Evolutionary conservation across 2,797 vertebrate species (phyloP), one percentile per base, ranked within the genome.

Genomic region (Champsocephalus gunnari): DNA sequence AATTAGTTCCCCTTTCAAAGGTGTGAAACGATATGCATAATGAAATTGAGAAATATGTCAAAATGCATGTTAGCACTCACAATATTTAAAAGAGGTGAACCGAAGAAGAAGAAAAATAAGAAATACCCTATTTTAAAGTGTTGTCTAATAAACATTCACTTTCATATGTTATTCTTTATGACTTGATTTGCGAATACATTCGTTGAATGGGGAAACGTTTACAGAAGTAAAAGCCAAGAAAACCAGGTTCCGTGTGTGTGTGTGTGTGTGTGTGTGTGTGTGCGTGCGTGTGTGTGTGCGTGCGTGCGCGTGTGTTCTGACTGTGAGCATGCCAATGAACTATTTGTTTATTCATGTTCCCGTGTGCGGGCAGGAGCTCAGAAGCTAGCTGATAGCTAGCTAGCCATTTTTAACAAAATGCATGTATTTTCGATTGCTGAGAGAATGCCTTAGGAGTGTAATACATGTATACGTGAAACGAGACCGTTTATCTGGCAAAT

Each of bases 311-410:
- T 81, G 83, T 76, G 76, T 28, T 12, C 48, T 41, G 56, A 28
- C 60, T 75, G 87, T 75, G 82, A 84, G 81, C 80, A 12, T 86
- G 86, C 82, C 83, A 88, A 82, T 92, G 90, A 90, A 88, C 57
- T 82, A 47, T 57, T 86, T 64, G 50, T 47, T 79, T 93, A 94
- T 94, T 92, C 94, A 93, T 92, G 93, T 95, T 95, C 93, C 93
- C 88, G 93, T 92, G 92, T 80, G 84, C 87, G 87, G 89, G 78
- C 78, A 83, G 80, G 34, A 60, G 72, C 79, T 85, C 75, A 21
- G 38, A 50, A 66, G 89, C 89, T 94, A 92, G 88, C 91, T 38
- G 50, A 32, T 71, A 87, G 91, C 89, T 80, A 82, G 75, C 89
- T 85, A 82, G 75, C 89, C 48, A 55, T 77, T 60, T 60, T 58